Conservation (phyloP, 2,888 invertebrate genomes). For the Celastrina argiolus region DNA sequence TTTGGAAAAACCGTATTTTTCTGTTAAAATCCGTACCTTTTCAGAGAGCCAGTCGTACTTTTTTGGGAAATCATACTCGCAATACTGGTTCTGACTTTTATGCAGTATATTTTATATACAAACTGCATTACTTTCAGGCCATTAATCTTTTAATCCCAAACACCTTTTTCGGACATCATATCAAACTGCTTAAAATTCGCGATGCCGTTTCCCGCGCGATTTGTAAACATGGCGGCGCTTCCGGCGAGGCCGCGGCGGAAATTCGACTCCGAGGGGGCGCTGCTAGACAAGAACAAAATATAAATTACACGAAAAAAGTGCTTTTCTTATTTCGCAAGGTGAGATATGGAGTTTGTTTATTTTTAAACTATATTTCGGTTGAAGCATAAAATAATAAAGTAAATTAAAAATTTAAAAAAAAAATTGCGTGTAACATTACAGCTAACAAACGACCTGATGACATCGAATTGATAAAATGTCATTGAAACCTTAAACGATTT, state of each 20-base stretch:
- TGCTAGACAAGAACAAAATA: conserved; percentile 20
- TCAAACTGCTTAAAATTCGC: conserved; percentile 67
- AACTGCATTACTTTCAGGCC: conserved; percentile 1
- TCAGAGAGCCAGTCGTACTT: too few species aligned
- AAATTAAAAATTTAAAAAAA: too few species aligned
- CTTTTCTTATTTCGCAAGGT: not conserved
- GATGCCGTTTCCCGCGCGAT: conserved; percentile 67
- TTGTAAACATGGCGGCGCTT: conserved; percentile 72
- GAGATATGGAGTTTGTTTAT: not conserved
- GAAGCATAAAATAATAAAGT: too few species aligned
- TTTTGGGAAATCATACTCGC: too few species aligned
- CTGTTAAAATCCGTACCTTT: too few species aligned
- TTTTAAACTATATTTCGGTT: not conserved
- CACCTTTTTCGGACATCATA: conserved; percentile 48
- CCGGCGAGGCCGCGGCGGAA: conserved; percentile 74
- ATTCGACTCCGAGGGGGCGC: conserved; percentile 51
- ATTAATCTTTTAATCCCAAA: conserved; percentile 20
- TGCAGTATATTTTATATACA: not conserved
- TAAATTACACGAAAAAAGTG: conserved; percentile 11
- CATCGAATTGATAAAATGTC: too few species aligned
- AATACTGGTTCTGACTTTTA: not conserved
- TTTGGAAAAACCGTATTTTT: too few species aligned
- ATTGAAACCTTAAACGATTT: too few species aligned
- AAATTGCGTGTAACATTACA: too few species aligned
- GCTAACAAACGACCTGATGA: too few species aligned